These are phyloP conservation scores for Heteromyza rotundicornis DNA, from an alignment of 2,888 invertebrate species.

Conservation along the genomic window DNA sequence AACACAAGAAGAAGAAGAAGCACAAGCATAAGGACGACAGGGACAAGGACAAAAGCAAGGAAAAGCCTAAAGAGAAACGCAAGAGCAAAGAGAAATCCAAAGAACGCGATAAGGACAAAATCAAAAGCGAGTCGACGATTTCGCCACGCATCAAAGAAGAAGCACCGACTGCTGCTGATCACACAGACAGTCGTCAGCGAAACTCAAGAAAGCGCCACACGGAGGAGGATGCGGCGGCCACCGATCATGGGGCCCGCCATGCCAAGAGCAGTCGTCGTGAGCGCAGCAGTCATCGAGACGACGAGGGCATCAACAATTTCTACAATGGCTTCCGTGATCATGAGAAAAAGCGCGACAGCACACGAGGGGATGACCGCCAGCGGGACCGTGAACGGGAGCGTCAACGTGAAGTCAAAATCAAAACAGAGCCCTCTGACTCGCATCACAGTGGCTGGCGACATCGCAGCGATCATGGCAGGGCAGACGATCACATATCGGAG, in stretches of 20 bases:
- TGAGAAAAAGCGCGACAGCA: slow-evolving; percentile 15
- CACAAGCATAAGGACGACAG: slow-evolving; percentile 31
- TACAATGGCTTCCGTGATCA: no score
- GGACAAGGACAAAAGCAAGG: slow-evolving; percentile 25
- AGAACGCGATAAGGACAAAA: slow-evolving; percentile 10
- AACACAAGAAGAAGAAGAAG: slow-evolving; percentile 47
- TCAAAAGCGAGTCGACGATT: slow-evolving; percentile 9
- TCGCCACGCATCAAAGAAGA: neutral
- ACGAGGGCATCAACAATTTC: no score
- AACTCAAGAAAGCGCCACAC: neutral
- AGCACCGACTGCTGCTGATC: neutral
- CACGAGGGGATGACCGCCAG: slow-evolving; percentile 10
- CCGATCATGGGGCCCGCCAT: neutral
- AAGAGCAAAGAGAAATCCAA: neutral
- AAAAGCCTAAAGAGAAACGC: slow-evolving; percentile 17
- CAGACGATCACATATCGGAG: slow-evolving; percentile 43
- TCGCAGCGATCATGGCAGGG: neutral
- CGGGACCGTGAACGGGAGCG: slow-evolving; percentile 27
- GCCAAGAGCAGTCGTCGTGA: slow-evolving; percentile 13
- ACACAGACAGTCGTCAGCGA: neutral
- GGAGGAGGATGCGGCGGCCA: neutral
- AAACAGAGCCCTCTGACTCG: slow-evolving; percentile 25
- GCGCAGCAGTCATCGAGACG: no score
- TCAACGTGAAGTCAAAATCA: slow-evolving; percentile 27
- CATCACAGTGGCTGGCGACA: neutral